These are phyloP conservation scores for Sylvia atricapilla DNA, from an alignment of 2,113 vertebrate genomes.

Conservation along the genomic window DNA sequence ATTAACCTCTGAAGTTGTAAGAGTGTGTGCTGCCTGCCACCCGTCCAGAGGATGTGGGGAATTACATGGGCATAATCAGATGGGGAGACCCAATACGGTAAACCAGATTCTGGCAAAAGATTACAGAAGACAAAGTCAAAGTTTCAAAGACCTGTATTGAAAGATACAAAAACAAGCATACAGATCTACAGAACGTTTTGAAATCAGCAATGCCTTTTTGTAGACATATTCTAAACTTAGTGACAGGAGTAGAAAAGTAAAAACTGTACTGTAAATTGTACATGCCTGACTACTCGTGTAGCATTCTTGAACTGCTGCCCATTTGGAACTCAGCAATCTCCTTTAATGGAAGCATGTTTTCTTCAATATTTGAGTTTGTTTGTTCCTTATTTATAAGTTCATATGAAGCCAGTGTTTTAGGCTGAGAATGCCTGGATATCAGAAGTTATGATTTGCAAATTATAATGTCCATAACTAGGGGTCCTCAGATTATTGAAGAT, in stretches of 20 bases:
- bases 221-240: conserved; percentile 62
- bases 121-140: neutral
- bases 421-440: neutral
- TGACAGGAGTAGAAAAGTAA: conserved; percentile 58
- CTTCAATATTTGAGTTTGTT: conserved; percentile 63
- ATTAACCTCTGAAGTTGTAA: neutral
- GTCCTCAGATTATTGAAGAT: neutral
- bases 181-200: neutral
- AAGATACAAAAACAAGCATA: neutral
- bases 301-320: conserved; percentile 76
- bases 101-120: neutral
- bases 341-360: conserved; percentile 75
- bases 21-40: neutral
- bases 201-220: conserved; percentile 4
- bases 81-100: neutral
- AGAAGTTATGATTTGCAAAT: neutral
- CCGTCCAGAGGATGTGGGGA: neutral
- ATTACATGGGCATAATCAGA: accelerated
- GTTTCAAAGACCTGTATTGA: neutral
- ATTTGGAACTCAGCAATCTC: conserved; percentile 62
- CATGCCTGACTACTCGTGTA: conserved; percentile 62
- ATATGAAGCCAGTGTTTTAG: neutral
- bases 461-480: neutral
- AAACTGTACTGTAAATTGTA: conserved; percentile 57
- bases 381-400: conserved; percentile 58